A percentile compares a stretch with the other conserved stretches of the same genome.
Evolutionary conservation across 2,797 vertebrate species (phyloP).

Genomic region (Cryptoblepharus egeriae): DNA sequence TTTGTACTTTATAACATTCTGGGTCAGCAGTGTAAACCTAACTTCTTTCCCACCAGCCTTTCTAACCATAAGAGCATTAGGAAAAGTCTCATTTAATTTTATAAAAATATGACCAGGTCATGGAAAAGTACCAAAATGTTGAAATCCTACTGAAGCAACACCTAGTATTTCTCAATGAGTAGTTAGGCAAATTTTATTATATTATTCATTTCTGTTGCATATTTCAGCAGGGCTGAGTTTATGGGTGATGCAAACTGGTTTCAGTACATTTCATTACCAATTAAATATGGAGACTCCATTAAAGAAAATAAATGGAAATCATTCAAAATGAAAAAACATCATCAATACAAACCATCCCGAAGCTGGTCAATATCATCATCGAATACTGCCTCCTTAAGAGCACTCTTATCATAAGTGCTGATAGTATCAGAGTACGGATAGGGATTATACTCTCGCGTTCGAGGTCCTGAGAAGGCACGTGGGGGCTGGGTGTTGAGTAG

Average conservation of each 20-base stretch:
- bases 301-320: not conserved
- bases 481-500: constrained; percentile 95
- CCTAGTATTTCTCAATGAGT: constrained; percentile 1
- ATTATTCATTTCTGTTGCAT: constrained; percentile 27
- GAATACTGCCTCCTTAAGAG: constrained; percentile 96
- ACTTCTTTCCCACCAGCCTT: not conserved
- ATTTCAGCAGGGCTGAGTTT: not conserved
- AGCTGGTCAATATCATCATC: constrained; percentile 99
- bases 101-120: not conserved
- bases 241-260: not conserved
- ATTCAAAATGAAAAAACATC: not conserved
- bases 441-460: constrained; percentile 89
- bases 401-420: constrained; percentile 92
- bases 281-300: accelerated
- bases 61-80: not conserved
- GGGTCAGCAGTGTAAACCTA: not conserved
- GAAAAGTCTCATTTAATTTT: not conserved
- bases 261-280: constrained; percentile 5
- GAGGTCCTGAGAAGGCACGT: constrained; percentile 88
- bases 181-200: constrained; percentile 21
- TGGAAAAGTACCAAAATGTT: not conserved
- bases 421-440: constrained; percentile 92
- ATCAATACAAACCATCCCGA: constrained; percentile 87
- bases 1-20: not conserved
- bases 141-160: not conserved